These are phyloP conservation scores for Pangasius larnaudii DNA, from an alignment of 2,797 vertebrate species.

Conservation along the genomic window DNA sequence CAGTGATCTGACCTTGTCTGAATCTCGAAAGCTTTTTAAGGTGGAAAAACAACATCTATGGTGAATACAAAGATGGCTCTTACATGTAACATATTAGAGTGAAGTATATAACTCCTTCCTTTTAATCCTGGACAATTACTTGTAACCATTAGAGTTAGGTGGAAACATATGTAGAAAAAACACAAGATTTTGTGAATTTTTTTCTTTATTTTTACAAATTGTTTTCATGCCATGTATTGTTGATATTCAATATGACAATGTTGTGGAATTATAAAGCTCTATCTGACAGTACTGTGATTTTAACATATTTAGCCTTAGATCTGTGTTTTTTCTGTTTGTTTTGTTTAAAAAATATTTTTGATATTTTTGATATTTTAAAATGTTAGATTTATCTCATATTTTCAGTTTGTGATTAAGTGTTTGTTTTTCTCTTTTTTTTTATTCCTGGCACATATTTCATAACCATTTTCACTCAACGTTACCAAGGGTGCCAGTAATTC, in stretches of 20 bases:
- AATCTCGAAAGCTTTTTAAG: background rate
- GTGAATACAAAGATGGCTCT: background rate
- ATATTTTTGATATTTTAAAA: background rate
- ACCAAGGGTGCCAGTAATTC: background rate
- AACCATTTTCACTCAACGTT: background rate
- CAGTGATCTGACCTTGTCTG: slow-evolving; percentile 27
- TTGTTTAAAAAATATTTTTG: background rate
- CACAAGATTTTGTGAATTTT: background rate
- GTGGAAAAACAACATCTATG: background rate
- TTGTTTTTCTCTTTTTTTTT: background rate
- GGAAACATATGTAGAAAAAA: background rate
- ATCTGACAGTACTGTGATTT: background rate
- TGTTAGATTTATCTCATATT: background rate
- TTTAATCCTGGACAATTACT: too few species aligned
- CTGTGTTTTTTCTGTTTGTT: too few species aligned
- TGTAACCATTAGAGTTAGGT: background rate
- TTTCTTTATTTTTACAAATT: background rate
- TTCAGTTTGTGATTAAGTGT: background rate
- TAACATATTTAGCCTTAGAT: background rate
- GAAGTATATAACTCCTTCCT: background rate
- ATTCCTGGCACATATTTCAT: background rate
- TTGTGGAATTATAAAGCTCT: background rate
- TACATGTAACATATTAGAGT: background rate
- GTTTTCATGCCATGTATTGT: background rate
- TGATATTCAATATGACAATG: background rate